A percentile compares a stretch with the other conserved stretches of the same genome.
Conservation (phyloP, 2,797 vertebrate species). For the Miichthys miiuy region DNA sequence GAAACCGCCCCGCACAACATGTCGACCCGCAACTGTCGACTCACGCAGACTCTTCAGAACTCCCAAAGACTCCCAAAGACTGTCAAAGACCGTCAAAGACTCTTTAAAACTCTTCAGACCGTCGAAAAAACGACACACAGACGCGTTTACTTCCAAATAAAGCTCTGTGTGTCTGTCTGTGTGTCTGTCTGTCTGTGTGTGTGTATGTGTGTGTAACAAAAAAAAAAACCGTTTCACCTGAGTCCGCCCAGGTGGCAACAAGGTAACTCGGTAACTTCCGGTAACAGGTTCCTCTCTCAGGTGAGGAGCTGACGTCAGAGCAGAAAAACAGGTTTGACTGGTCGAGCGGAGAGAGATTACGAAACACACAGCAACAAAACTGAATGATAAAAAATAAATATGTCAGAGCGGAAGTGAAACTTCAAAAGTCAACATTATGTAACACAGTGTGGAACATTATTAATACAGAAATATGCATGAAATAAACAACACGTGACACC, state of each 20-base stretch:
- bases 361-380: not conserved
- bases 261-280: slow-evolving; percentile 42
- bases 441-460: no score
- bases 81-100: not conserved
- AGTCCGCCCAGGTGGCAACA: slow-evolving; percentile 38
- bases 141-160: accelerated
- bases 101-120: no score
- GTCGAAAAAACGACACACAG: slow-evolving; percentile 17
- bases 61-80: not conserved
- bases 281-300: slow-evolving; percentile 24
- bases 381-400: no score
- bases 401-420: no score
- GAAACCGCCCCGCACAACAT: slow-evolving; percentile 71
- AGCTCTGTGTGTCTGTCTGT: no score
- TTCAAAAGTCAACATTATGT: no score
- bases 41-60: not conserved
- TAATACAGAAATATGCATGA: no score
- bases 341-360: accelerated
- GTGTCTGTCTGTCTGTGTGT: no score
- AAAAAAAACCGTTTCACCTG: slow-evolving; percentile 26
- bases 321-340: slow-evolving; percentile 53
- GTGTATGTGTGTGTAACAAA: no score
- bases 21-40: not conserved
- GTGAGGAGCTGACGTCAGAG: slow-evolving; percentile 18
- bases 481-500: no score